A percentile compares a stretch with the other conserved stretches of the same genome.
These are phyloP conservation scores for Oreortyx pictus DNA, from an alignment of 2,797 vertebrate genomes.

Conservation along the genomic window DNA sequence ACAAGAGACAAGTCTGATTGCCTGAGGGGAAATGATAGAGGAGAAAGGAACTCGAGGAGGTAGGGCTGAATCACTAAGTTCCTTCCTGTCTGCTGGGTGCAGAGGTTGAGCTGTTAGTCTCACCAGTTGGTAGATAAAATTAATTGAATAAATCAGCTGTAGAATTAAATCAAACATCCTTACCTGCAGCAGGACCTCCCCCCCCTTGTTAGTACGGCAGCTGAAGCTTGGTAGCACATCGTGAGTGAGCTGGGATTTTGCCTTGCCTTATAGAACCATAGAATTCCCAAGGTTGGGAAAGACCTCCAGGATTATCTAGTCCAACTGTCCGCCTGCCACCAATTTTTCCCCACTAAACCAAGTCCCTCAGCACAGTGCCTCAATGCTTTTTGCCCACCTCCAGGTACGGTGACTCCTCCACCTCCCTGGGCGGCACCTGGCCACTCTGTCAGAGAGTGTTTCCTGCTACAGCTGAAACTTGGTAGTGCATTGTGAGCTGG, in stretches of 20 bases:
- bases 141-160: neutral
- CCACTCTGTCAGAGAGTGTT: too few species aligned
- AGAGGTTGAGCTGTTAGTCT: neutral
- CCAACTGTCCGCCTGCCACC: too few species aligned
- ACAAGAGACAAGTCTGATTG: neutral
- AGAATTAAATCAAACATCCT: neutral
- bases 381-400: too few species aligned
- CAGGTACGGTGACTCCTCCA: too few species aligned
- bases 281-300: too few species aligned
- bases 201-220: neutral
- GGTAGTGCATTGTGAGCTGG: neutral
- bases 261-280: too few species aligned
- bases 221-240: neutral
- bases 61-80: neutral
- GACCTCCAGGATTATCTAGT: too few species aligned
- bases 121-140: neutral
- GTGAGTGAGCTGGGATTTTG: neutral
- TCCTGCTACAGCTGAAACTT: neutral
- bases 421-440: too few species aligned
- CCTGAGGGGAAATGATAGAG: conserved; percentile 3
- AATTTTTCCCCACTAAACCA: too few species aligned
- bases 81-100: neutral
- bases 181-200: neutral
- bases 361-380: too few species aligned
- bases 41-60: neutral